phyloP scores from a whole-genome alignment of 1,140 invertebrate species.

The Drosophila repleta region DNA sequence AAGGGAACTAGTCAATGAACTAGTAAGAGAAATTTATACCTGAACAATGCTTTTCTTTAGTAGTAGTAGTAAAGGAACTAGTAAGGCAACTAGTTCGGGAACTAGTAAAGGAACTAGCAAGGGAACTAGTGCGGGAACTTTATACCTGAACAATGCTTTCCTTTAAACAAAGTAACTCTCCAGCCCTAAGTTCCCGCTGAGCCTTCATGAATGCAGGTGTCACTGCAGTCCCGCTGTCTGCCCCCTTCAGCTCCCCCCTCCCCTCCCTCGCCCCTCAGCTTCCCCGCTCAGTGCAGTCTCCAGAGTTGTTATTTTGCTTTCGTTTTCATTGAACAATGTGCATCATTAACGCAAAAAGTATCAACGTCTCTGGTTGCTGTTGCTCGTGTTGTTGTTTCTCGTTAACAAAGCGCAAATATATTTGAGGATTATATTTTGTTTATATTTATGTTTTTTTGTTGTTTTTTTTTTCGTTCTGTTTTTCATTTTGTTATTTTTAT shows the following conservation, averaged over 20 bases:
- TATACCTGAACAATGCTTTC: too few species aligned
- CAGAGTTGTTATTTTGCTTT: slow-evolving; percentile 53
- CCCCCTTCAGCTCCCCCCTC: too few species aligned
- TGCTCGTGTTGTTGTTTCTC: slow-evolving; percentile 31
- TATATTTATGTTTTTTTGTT: slow-evolving; percentile 25
- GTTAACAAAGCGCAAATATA: slow-evolving; percentile 81
- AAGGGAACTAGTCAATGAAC: too few species aligned
- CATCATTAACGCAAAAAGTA: slow-evolving; percentile 71
- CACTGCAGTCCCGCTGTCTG: background rate
- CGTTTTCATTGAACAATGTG: slow-evolving; percentile 81
- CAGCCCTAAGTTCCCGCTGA: slow-evolving; percentile 1
- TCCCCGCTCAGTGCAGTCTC: slow-evolving; percentile 10
- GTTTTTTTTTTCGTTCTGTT: slow-evolving; percentile 61
- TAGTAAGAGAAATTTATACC: too few species aligned
- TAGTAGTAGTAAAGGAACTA: too few species aligned
- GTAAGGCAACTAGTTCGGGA: too few species aligned
- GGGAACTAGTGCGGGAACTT: background rate
- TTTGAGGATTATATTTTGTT: slow-evolving; percentile 70
- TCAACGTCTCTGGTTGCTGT: slow-evolving; percentile 8
- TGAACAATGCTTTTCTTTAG: too few species aligned
- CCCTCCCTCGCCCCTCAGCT: too few species aligned
- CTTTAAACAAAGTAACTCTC: background rate
- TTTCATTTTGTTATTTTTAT: slow-evolving; percentile 66
- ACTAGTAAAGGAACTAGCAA: background rate
- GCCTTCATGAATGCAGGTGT: slow-evolving; percentile 17